A percentile compares a stretch with the other conserved stretches of the same genome.
phyloP scores from a whole-genome alignment of 2,888 invertebrate genomes.

The Hypomecis punctinalis region DNA sequence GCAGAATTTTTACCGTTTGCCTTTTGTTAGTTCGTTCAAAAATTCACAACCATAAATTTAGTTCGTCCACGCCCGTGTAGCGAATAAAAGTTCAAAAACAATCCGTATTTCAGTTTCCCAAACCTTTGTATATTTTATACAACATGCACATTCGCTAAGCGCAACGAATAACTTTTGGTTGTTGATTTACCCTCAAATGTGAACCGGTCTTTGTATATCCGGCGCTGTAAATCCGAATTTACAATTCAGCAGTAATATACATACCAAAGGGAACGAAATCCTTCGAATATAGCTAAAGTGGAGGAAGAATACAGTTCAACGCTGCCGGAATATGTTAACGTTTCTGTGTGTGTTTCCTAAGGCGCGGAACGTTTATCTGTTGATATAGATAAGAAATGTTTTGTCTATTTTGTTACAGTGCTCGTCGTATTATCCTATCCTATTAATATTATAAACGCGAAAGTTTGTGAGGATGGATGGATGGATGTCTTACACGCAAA shows the following conservation, averaged over 20 bases:
- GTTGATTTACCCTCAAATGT: slow-evolving; percentile 40
- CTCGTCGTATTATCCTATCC: too few species aligned
- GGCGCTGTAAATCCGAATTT: slow-evolving; percentile 41
- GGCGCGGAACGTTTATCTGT: not conserved
- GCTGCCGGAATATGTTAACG: slow-evolving; percentile 12
- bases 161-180: slow-evolving; percentile 36
- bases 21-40: slow-evolving; percentile 7
- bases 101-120: slow-evolving; percentile 15
- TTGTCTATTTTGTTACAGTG: too few species aligned
- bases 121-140: slow-evolving; percentile 24
- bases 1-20: not conserved
- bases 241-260: slow-evolving; percentile 40
- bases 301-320: slow-evolving; percentile 17
- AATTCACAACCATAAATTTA: slow-evolving; percentile 21
- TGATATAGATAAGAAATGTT: not conserved
- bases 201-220: slow-evolving; percentile 34
- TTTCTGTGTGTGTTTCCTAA: slow-evolving; percentile 21
- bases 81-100: slow-evolving; percentile 27
- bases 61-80: slow-evolving; percentile 15
- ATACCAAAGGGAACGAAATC: slow-evolving; percentile 34
- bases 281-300: slow-evolving; percentile 17
- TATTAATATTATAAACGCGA: too few species aligned
- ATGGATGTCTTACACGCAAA: too few species aligned
- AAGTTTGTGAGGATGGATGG: too few species aligned
- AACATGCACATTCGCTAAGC: slow-evolving; percentile 37